Conservation (phyloP, 2,113 vertebrate genomes). For the Microtus ochrogaster region DNA sequence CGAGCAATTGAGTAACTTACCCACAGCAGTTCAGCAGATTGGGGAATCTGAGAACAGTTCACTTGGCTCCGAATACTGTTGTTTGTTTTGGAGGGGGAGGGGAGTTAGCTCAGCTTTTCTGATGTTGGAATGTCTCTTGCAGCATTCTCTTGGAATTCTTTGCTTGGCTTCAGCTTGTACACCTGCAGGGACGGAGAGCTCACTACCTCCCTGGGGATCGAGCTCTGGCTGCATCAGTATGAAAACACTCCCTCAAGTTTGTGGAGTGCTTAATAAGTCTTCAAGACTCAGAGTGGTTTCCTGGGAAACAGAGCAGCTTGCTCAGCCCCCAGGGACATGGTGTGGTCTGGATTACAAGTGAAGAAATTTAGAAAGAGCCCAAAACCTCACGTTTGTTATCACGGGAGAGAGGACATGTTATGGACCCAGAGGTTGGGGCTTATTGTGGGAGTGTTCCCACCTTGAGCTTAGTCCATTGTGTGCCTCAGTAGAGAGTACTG, state of each 20-base stretch:
- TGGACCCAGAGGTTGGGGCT: neutral
- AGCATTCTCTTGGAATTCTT: neutral
- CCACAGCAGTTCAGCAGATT: neutral
- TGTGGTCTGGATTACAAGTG: constrained; percentile 55
- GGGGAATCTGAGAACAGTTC: neutral
- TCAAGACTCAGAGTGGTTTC: constrained; percentile 62
- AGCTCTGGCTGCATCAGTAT: neutral
- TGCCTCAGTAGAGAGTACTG: neutral
- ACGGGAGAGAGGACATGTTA: neutral
- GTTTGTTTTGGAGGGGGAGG: neutral
- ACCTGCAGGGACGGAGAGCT: neutral
- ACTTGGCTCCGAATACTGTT: neutral
- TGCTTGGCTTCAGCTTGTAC: neutral
- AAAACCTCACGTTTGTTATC: neutral
- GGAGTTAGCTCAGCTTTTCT: neutral
- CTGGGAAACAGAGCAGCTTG: constrained; percentile 63
- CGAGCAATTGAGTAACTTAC: constrained; percentile 6
- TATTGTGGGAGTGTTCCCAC: neutral
- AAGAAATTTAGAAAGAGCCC: constrained; percentile 54
- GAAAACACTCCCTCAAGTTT: constrained; percentile 57
- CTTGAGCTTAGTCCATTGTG: neutral
- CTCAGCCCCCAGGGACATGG: constrained; percentile 39
- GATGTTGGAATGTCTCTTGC: neutral
- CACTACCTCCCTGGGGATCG: constrained; percentile 15
- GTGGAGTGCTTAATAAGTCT: constrained; percentile 45